These are phyloP conservation scores for Brenthis daphne DNA, from an alignment of 2,888 invertebrate genomes.

Conservation along the genomic window DNA sequence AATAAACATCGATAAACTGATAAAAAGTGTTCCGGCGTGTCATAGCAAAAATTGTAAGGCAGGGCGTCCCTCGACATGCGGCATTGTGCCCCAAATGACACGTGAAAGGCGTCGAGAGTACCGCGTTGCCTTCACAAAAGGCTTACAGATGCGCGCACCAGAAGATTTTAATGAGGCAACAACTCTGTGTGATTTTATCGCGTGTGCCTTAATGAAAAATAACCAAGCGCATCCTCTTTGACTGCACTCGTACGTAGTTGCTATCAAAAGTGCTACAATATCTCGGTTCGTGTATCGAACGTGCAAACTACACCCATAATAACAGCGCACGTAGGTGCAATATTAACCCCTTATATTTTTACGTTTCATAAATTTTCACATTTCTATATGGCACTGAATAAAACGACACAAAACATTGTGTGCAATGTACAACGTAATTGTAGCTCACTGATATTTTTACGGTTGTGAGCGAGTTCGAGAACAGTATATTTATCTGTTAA, in stretches of 20 bases:
- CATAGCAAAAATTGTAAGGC: constrained; percentile 68
- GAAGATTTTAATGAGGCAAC: constrained; percentile 83
- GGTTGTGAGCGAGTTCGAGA: constrained; percentile 34
- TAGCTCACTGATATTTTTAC: constrained; percentile 39
- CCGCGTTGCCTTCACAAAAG: constrained; percentile 76
- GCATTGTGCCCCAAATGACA: constrained; percentile 80
- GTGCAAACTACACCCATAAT: constrained; percentile 39
- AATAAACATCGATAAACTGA: constrained; percentile 58
- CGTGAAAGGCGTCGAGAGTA: constrained; percentile 79
- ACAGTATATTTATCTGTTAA: constrained; percentile 21
- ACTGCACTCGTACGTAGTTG: constrained; percentile 62
- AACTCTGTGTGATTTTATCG: constrained; percentile 82
- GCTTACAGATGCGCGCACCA: constrained; percentile 81
- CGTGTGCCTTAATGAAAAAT: constrained; percentile 80
- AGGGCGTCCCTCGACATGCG: constrained; percentile 57
- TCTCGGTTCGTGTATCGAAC: constrained; percentile 40
- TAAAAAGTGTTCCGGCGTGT: constrained; percentile 65
- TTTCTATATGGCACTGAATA: constrained; percentile 40
- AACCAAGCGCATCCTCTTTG: constrained; percentile 80
- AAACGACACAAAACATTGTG: constrained; percentile 38
- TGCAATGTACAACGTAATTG: constrained; percentile 41
- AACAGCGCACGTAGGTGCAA: constrained; percentile 39
- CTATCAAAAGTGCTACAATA: constrained; percentile 66
- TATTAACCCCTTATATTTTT: constrained; percentile 45
- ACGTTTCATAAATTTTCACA: constrained; percentile 42